phyloP scores from a whole-genome alignment of 2,888 invertebrate species.

The Ernsta delagoae region DNA sequence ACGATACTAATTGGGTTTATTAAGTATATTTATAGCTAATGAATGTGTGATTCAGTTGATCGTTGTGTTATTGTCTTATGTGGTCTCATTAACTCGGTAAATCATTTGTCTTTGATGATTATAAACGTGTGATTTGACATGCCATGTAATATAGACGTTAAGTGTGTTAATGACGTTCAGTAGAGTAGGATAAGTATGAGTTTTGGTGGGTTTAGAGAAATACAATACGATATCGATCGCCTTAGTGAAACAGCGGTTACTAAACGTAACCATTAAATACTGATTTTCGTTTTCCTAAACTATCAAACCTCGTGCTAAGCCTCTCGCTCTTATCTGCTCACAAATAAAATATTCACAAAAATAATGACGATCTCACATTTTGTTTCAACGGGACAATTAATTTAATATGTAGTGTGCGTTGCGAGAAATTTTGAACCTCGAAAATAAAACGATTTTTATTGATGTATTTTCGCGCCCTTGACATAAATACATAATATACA shows the following conservation, averaged over 20 bases:
- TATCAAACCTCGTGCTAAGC: too few species aligned
- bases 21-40: conserved; percentile 6
- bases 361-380: neutral
- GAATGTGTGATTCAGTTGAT: conserved; percentile 41
- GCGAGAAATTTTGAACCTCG: neutral
- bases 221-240: too few species aligned
- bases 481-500: neutral
- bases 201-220: too few species aligned
- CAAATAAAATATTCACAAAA: conserved; percentile 1
- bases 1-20: conserved; percentile 21
- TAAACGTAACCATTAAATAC: too few species aligned
- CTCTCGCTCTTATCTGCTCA: neutral
- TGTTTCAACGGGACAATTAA: neutral
- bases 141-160: conserved; percentile 35
- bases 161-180: conserved; percentile 12
- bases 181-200: too few species aligned
- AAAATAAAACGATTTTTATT: neutral
- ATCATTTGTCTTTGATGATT: conserved; percentile 2
- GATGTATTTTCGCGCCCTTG: neutral
- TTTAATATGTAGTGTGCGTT: neutral
- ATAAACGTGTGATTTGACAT: conserved; percentile 30
- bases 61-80: conserved; percentile 26
- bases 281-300: too few species aligned
- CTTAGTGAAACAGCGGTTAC: too few species aligned
- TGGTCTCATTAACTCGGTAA: conserved; percentile 19